Base-by-base conservation (phyloP, 1,140 invertebrate genomes). In the Hermetia illucens region DNA sequence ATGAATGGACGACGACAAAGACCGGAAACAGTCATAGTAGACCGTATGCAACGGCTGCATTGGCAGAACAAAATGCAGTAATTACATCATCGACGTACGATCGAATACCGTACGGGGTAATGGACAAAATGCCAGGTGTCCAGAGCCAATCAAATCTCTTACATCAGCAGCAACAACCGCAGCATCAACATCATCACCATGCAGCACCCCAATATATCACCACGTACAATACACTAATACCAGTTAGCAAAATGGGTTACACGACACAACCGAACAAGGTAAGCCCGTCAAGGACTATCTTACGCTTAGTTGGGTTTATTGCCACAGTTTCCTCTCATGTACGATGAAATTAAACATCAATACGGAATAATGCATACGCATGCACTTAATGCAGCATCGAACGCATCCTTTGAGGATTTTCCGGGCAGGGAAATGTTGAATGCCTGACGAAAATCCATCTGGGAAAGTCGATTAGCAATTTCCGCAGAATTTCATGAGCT, bases 141-240 rank as follows among this genome's bases (percentile, higher is more conserved):
- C 37, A 39, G 22, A 29, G n/a, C 43, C 34, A 39, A 27, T 21
- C 17, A 21, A 34, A 42, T 21, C 42, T 38, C 30, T 44, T 18
- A 36, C 50, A 18, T 46, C 45, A 45, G 25, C 33, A 34, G 12
- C 40, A 36, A 24, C 31, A 36, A 4, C 41, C 40, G 17, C 44
- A 36, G 13, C 52, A 55, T 13, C 36, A 25, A 6, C 39, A 17
- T 22, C 36, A 32, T 4, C 37, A 31, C 21, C 39, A 43, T 38
- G 52, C 49, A 5, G 12, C 34, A 16, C 34, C 34, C 13, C 55
- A 48, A 34, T 58, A 58, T 39, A 51, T 59, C 31, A 38, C 37
- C 21, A 57, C 57, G 37, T 59, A 59, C 43, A 59, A 56, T 47
- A 56, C 56, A 36, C 51, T 59, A 44, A 58, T 59, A 44, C 56